Evolutionary conservation across 2,888 invertebrate genomes (phyloP).

Genomic region (Ichneumoninae sp.): DNA sequence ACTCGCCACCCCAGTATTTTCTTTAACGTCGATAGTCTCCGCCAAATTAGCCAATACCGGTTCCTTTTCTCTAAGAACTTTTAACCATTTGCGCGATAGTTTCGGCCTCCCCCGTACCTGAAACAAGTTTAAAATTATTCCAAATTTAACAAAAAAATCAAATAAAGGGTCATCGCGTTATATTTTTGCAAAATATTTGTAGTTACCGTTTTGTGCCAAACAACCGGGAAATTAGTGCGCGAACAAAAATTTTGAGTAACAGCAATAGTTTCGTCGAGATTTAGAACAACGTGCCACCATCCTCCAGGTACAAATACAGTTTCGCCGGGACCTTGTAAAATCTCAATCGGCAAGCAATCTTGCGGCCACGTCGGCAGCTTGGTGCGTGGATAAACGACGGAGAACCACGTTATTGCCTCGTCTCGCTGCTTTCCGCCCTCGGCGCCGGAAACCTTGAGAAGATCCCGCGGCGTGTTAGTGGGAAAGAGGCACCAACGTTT

Average conservation of each 20-base stretch:
- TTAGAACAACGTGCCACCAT: slow-evolving; percentile 99
- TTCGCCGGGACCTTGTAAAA: slow-evolving; percentile 97
- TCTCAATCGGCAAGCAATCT: slow-evolving; percentile 96
- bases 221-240: slow-evolving; percentile 97
- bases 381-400: slow-evolving; percentile 96
- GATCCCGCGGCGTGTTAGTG: slow-evolving; percentile 97
- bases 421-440: slow-evolving; percentile 99
- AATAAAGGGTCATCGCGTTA: not conserved
- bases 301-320: slow-evolving; percentile 99
- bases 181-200: not conserved
- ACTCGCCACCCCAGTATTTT: slow-evolving; percentile 95
- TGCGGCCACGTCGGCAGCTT: slow-evolving; percentile 95
- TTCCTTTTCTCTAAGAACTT: slow-evolving; percentile 89
- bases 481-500: slow-evolving; percentile 99
- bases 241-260: slow-evolving; percentile 99
- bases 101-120: slow-evolving; percentile 95
- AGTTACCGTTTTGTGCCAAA: slow-evolving; percentile 97
- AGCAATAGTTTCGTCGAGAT: slow-evolving; percentile 97
- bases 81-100: slow-evolving; percentile 96
- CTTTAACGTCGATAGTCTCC: slow-evolving; percentile 92
- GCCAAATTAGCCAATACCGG: slow-evolving; percentile 92
- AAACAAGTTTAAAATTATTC: not conserved
- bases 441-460: slow-evolving; percentile 95
- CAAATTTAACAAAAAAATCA: not conserved
- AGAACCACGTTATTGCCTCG: slow-evolving; percentile 99